A percentile compares a stretch with the other conserved stretches of the same genome.
Evolutionary conservation across 2,113 vertebrate genomes (phyloP).

Genomic region (Ceyx margarethae): DNA sequence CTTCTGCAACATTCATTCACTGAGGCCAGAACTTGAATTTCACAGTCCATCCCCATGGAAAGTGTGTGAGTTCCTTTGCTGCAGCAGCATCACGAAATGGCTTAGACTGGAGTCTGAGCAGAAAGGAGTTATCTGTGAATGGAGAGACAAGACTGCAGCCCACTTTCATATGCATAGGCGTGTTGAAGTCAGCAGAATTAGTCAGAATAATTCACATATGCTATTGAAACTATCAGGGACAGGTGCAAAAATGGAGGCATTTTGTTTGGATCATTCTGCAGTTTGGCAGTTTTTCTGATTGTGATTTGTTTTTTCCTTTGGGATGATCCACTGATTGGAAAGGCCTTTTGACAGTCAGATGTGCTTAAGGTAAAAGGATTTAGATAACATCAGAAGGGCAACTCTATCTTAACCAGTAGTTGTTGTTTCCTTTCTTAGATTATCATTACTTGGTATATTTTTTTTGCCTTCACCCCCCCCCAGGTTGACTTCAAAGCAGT

Average conservation of each 20-base stretch:
- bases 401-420: not conserved
- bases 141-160: not conserved
- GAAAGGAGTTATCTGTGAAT: not conserved
- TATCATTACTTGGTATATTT: not conserved
- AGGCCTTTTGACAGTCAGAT: not conserved
- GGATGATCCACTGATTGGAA: not conserved
- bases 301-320: not conserved
- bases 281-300: not conserved
- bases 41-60: not conserved
- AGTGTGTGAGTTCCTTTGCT: not conserved
- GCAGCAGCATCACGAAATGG: not conserved
- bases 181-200: not conserved
- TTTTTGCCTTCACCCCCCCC: not conserved
- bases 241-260: not conserved
- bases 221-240: not conserved
- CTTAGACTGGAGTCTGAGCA: not conserved
- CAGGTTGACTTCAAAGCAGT: not conserved
- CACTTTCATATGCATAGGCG: not conserved
- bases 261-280: not conserved
- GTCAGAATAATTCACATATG: not conserved
- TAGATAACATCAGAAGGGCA: not conserved
- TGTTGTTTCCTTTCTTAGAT: not conserved
- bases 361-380: not conserved
- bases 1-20: not conserved
- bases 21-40: not conserved